phyloP scores from a whole-genome alignment of 2,888 invertebrate genomes.

The Tipula helvola region DNA sequence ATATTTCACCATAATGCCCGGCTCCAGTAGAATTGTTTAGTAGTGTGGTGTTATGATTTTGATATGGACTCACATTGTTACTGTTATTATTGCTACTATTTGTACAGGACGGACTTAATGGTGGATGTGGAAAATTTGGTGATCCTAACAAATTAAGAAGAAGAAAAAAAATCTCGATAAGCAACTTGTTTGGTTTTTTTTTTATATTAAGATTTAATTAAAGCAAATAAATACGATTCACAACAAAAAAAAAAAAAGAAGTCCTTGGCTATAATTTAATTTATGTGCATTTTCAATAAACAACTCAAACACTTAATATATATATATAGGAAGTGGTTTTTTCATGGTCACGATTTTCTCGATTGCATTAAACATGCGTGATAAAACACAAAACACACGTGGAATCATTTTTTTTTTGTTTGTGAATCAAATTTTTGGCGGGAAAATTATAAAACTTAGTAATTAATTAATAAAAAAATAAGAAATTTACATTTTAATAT shows the following conservation, averaged over 20 bases:
- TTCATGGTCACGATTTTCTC: background rate
- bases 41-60: background rate
- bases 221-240: background rate
- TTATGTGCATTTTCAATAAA: background rate
- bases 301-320: background rate
- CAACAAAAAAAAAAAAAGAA: background rate
- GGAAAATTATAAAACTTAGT: background rate
- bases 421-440: background rate
- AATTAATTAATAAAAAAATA: background rate
- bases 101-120: slow-evolving; percentile 34
- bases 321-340: background rate
- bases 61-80: slow-evolving; percentile 20
- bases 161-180: background rate
- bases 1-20: slow-evolving; percentile 25
- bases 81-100: slow-evolving; percentile 22
- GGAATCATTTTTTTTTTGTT: background rate
- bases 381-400: background rate
- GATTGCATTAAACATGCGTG: background rate
- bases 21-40: background rate
- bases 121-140: slow-evolving; percentile 33
- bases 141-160: slow-evolving; percentile 24
- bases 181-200: background rate
- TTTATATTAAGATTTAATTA: background rate
- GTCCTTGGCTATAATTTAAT: background rate
- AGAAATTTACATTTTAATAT: background rate